phyloP scores from a whole-genome alignment of 2,888 invertebrate species.

The Drosophila subsilvestris region DNA sequence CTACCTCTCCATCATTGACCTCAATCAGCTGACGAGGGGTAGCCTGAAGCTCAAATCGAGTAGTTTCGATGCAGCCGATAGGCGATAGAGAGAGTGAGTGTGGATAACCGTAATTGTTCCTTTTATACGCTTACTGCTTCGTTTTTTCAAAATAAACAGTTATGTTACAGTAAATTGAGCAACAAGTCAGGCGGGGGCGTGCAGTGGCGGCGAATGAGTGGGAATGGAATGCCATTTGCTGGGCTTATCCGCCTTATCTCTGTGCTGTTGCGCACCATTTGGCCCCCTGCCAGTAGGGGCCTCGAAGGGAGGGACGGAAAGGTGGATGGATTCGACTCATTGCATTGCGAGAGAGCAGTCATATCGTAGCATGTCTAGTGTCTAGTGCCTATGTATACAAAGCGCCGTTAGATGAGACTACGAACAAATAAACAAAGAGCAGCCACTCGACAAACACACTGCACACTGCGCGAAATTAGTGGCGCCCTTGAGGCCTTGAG shows the following conservation, averaged over 20 bases:
- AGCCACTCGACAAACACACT: background rate
- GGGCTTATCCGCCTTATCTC: background rate
- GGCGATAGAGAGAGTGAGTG: constrained; percentile 43
- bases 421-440: background rate
- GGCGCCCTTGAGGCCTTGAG: background rate
- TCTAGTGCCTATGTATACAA: background rate
- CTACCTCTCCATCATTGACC: constrained; percentile 89
- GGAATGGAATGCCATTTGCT: background rate
- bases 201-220: background rate
- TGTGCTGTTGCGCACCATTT: background rate
- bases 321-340: background rate
- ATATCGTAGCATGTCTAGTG: background rate
- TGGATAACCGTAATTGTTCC: constrained; percentile 27
- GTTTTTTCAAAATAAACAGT: constrained; percentile 56
- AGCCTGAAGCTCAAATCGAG: constrained; percentile 84
- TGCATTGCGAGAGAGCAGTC: background rate
- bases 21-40: constrained; percentile 88
- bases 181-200: background rate
- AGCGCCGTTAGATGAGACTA: background rate
- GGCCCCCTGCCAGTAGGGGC: background rate
- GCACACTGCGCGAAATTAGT: background rate
- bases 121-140: constrained; percentile 57
- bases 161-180: constrained; percentile 6
- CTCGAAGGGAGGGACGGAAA: background rate
- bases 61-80: constrained; percentile 64